These are phyloP conservation scores for Collichthys lucidus DNA, from an alignment of 2,113 vertebrate genomes.

Conservation along the genomic window DNA sequence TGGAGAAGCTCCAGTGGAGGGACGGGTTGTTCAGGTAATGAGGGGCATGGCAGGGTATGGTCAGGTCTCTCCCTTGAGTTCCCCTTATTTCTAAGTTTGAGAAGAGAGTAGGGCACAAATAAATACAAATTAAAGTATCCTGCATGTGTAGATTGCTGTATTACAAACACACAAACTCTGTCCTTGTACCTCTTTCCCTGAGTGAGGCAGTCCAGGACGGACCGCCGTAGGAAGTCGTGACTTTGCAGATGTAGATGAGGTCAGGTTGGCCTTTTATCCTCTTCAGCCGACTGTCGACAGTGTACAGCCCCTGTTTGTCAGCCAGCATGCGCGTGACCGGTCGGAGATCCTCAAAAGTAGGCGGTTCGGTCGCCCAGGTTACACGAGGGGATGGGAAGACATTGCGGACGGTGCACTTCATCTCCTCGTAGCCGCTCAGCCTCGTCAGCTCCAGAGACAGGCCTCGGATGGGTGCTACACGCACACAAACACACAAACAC, in stretches of 20 bases:
- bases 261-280: constrained; percentile 48
- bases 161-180: background rate
- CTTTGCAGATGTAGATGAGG: constrained; percentile 82
- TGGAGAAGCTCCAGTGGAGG: constrained; percentile 80
- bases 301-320: constrained; percentile 73
- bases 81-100: constrained; percentile 61
- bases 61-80: constrained; percentile 71
- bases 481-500: constrained; percentile 44
- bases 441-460: constrained; percentile 75
- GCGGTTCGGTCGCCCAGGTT: constrained; percentile 58
- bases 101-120: too few species aligned
- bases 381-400: constrained; percentile 78
- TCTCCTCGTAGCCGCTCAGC: constrained; percentile 81
- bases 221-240: constrained; percentile 69
- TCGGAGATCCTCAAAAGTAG: constrained; percentile 33
- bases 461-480: constrained; percentile 75
- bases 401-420: constrained; percentile 71
- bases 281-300: constrained; percentile 81
- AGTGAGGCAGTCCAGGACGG: constrained; percentile 82
- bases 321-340: constrained; percentile 68
- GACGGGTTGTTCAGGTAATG: constrained; percentile 67
- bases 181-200: constrained; percentile 78
- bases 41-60: constrained; percentile 79
- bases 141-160: background rate
- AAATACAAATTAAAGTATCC: too few species aligned